Percentiles rank a stretch among this genome's conserved stretches.
Evolutionary conservation across 2,888 invertebrate species (phyloP).

Genomic region (Sphaerophoria rueppellii): DNA sequence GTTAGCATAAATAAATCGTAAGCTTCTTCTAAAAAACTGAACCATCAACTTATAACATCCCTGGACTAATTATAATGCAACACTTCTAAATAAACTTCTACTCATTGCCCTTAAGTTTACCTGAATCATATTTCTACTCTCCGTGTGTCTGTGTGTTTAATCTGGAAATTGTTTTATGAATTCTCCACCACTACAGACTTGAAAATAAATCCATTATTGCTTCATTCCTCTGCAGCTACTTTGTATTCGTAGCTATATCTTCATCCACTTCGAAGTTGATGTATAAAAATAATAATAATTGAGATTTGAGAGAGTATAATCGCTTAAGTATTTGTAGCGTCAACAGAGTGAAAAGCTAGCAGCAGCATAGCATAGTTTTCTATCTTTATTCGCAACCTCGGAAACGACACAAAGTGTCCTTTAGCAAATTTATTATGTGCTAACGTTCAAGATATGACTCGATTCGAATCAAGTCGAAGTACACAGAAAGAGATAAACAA

Average conservation of each 20-base stretch:
- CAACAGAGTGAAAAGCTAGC: not conserved
- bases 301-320: constrained; percentile 59
- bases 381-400: constrained; percentile 40
- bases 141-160: constrained; percentile 28
- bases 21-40: not conserved
- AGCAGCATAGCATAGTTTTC: constrained; percentile 19
- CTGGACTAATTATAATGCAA: not conserved
- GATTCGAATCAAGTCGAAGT: constrained; percentile 18
- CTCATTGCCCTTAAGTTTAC: not conserved
- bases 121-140: not conserved
- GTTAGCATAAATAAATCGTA: too few relatives aligned
- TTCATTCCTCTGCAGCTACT: not conserved
- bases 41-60: not conserved
- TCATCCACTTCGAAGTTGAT: constrained; percentile 53
- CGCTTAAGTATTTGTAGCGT: constrained; percentile 66
- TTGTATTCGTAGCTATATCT: not conserved
- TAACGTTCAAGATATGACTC: constrained; percentile 43
- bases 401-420: constrained; percentile 50
- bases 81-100: not conserved
- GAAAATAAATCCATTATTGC: constrained; percentile 11
- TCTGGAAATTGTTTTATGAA: constrained; percentile 59
- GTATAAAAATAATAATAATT: constrained; percentile 43
- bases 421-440: constrained; percentile 69
- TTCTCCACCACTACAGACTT: constrained; percentile 45
- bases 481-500: not conserved